A percentile compares a stretch with the other conserved stretches of the same genome.
Conservation (phyloP, 2,888 invertebrate species). For the Leistus spinibarbis region DNA sequence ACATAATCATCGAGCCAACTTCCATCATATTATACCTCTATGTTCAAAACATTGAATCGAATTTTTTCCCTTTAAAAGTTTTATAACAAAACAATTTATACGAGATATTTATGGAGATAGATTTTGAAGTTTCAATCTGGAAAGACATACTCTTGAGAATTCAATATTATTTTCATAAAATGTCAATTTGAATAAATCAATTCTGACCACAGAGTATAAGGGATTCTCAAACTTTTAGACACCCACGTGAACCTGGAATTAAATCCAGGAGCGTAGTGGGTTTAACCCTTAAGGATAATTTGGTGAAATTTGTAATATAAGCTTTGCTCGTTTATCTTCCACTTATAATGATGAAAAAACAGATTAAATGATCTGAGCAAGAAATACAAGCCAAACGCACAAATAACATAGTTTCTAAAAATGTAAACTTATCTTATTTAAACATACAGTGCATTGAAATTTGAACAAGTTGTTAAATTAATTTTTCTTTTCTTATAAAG, state of each 20-base stretch:
- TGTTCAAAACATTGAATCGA: not conserved
- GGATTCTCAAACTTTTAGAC: not conserved
- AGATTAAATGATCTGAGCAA: too few species aligned
- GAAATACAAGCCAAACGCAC: too few species aligned
- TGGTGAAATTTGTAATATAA: too few species aligned
- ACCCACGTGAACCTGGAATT: not conserved
- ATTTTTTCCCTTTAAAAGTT: not conserved
- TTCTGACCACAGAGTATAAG: not conserved
- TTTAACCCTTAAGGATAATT: not conserved
- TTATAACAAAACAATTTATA: not conserved
- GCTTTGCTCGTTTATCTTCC: too few species aligned
- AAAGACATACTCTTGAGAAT: not conserved
- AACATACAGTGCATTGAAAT: too few species aligned
- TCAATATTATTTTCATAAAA: not conserved
- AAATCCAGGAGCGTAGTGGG: not conserved
- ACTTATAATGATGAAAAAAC: too few species aligned
- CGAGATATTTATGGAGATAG: not conserved
- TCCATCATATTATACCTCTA: too few species aligned
- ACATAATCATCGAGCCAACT: too few species aligned
- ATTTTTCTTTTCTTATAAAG: too few species aligned
- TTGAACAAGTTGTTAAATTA: too few species aligned
- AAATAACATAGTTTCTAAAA: too few species aligned
- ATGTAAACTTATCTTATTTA: too few species aligned
- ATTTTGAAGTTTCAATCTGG: not conserved
- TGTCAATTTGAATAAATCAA: not conserved